Conservation (phyloP, 1,140 invertebrate species). For the Microplitis demolitor region DNA sequence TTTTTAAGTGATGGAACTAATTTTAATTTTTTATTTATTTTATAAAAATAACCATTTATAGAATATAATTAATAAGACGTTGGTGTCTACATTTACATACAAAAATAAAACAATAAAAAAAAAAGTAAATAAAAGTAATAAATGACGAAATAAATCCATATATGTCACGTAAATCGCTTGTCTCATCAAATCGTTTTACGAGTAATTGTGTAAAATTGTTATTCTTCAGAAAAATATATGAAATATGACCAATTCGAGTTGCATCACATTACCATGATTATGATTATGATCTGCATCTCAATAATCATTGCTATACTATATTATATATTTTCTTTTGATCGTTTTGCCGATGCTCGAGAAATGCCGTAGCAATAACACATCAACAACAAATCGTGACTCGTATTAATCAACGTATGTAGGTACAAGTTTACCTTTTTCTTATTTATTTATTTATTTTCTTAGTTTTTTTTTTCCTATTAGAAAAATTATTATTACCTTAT, state of each 20-base stretch:
- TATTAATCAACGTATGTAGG: constrained; percentile 14
- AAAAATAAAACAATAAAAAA: too few species aligned
- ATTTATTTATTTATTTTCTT: too few species aligned
- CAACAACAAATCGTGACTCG: constrained; percentile 15
- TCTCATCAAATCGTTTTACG: not conserved
- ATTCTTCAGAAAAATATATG: not conserved
- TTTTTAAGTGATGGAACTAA: too few species aligned
- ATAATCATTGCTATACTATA: constrained; percentile 9
- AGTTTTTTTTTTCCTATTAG: too few species aligned
- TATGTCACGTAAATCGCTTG: not conserved
- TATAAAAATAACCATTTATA: too few species aligned
- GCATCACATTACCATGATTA: not conserved
- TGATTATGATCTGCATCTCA: not conserved
- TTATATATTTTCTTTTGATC: not conserved
- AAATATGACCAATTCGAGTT: not conserved
- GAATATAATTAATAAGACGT: not conserved
- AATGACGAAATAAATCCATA: too few species aligned
- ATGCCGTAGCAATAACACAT: not conserved
- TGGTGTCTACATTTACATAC: not conserved
- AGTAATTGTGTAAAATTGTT: not conserved
- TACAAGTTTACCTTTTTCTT: too few species aligned
- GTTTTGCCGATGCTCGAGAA: not conserved
- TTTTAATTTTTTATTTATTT: too few species aligned
- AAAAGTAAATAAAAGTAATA: too few species aligned
- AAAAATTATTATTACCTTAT: too few species aligned